These are phyloP conservation scores for Crypturellus tataupa DNA, from an alignment of 2,797 vertebrate species.

Conservation along the genomic window DNA sequence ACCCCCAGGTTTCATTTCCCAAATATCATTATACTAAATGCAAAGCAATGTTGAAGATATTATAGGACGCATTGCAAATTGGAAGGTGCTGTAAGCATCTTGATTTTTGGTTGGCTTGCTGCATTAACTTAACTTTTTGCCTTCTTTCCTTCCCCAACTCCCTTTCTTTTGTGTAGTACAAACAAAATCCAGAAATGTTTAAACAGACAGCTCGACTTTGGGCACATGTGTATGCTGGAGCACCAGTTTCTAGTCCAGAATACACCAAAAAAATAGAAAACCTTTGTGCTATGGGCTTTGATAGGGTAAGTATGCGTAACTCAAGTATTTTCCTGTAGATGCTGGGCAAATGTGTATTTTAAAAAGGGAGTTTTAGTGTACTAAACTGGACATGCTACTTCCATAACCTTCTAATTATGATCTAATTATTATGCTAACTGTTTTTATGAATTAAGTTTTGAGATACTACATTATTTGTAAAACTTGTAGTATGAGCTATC, in stretches of 20 bases:
- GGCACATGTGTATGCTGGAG: constrained; percentile 96
- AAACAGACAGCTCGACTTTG: constrained; percentile 98
- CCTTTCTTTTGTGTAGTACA: constrained; percentile 86
- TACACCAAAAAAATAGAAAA: constrained; percentile 99
- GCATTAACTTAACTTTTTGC: constrained; percentile 33
- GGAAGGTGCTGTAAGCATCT: neutral
- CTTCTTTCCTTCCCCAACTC: neutral
- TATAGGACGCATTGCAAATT: neutral
- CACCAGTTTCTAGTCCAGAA: constrained; percentile 95
- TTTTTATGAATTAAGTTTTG: neutral
- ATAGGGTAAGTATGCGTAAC: constrained; percentile 90
- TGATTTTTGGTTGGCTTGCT: neutral
- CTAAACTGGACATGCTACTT: neutral
- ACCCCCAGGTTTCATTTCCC: neutral
- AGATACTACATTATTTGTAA: accelerated
- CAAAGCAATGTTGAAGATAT: neutral
- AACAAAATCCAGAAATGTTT: constrained; percentile 99
- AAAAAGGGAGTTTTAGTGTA: neutral
- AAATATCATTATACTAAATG: neutral
- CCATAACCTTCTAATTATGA: accelerated
- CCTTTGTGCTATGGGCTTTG: constrained; percentile 99
- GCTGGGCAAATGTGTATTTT: neutral
- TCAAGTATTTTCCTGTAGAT: neutral
- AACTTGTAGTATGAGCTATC: neutral
- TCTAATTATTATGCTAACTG: neutral